Evolutionary conservation across 1,140 invertebrate genomes (phyloP).

Genomic region (Drosophila neocordata): DNA sequence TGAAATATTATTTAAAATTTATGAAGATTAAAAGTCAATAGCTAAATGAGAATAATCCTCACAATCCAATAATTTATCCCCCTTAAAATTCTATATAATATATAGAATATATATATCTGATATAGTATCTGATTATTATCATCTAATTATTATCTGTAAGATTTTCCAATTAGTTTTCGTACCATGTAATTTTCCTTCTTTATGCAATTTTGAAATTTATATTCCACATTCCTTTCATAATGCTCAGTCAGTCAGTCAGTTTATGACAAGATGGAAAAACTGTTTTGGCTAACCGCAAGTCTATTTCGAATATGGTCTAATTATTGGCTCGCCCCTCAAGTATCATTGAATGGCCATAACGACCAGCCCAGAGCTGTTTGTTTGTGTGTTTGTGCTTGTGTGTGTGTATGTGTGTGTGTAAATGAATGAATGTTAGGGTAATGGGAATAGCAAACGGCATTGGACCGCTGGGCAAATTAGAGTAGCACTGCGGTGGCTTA

Average conservation of each 20-base stretch:
- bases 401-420: neutral
- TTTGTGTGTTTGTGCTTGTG: neutral
- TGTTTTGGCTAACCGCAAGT: constrained; percentile 56
- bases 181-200: too few species aligned
- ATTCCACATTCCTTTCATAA: too few species aligned
- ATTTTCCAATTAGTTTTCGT: too few species aligned
- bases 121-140: too few species aligned
- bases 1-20: neutral
- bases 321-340: constrained; percentile 49
- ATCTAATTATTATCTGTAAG: too few species aligned
- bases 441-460: constrained; percentile 1
- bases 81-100: too few species aligned
- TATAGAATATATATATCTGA: too few species aligned
- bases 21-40: neutral
- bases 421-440: constrained; percentile 1
- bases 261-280: neutral
- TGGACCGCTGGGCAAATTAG: constrained; percentile 58
- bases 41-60: too few species aligned
- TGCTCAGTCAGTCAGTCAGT: too few species aligned
- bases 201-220: too few species aligned
- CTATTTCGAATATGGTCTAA: constrained; percentile 63
- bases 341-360: constrained; percentile 58
- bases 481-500: constrained; percentile 51
- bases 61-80: too few species aligned
- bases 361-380: constrained; percentile 11